Evolutionary conservation across 2,113 vertebrate genomes (phyloP), one percentile per base, ranked within the genome.

Genomic region (Callaeas wilsoni): DNA sequence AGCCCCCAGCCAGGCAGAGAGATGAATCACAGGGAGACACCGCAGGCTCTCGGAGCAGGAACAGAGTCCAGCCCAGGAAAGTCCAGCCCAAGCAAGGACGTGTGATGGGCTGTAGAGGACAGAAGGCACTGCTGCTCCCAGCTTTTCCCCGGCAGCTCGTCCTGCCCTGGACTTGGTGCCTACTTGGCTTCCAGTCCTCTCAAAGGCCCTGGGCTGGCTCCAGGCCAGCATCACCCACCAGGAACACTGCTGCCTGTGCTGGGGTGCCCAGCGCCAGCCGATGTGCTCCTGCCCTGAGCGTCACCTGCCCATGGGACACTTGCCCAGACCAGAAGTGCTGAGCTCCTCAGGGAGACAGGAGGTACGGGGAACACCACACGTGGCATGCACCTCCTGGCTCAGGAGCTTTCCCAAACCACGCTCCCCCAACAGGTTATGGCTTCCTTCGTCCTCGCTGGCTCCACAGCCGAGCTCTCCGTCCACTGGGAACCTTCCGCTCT

Each of bases 81-180:
- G 32, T 18, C 50, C 47, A 67, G 39, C n/a, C n/a, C 70, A 44
- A 29, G 49, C 63, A 55, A 33, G 53, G 84, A 69, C 13, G 55
- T 0, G 0, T 23, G 35, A 64, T 0, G 42, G 44, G n/a, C 37
- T 4, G 1, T 1, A 10, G 56, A n/a, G 67, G 33, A 77, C 59
- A 47, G 7, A 3, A 65, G 64, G 47, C 68, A 32, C 59, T 12
- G 50, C 68, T 70, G 82, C 77, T 89, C 77, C 20, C 81, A 76
- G 62, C 39, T 39, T 37, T 64, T 16, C 80, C 53, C 56, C 4
- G 1, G 62, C 70, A 94, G 79, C 62, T 88, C 50, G 37, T 44
- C 47, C 67, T 68, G 87, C 49, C 53, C 49, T 0, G 11, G 89
- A 62, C 65, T 75, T 1, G 0, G 29, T 23, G 83, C 65, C 89